Evolutionary conservation across 2,797 vertebrate species (phyloP).

Genomic region (Gila robusta): DNA sequence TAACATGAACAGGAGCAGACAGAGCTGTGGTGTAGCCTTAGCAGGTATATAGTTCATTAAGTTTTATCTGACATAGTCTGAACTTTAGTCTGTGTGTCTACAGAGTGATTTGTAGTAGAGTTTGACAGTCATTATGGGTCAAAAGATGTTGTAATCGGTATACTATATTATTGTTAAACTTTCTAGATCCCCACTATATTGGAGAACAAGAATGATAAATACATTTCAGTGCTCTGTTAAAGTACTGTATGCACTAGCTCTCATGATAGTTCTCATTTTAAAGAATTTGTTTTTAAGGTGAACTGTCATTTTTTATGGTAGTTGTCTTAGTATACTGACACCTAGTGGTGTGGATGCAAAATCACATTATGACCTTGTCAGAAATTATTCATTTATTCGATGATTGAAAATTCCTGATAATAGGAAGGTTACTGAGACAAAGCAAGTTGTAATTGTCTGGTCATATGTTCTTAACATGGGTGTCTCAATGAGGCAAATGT

Average conservation of each 20-base stretch:
- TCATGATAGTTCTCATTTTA: background rate
- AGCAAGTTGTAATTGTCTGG: background rate
- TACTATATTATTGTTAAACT: background rate
- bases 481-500: background rate
- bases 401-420: background rate
- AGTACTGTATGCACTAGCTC: background rate
- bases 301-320: background rate
- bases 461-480: background rate
- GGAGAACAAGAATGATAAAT: background rate
- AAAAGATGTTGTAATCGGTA: background rate
- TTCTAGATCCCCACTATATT: background rate
- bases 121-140: constrained; percentile 6
- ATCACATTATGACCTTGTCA: background rate
- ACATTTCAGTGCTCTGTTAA: background rate
- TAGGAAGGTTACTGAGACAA: background rate
- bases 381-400: background rate
- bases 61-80: constrained; percentile 55
- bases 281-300: background rate
- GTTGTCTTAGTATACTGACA: constrained; percentile 7
- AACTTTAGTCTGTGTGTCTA: constrained; percentile 5
- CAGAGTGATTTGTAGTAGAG: background rate
- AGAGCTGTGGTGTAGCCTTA: constrained; percentile 45
- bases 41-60: constrained; percentile 60
- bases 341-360: background rate
- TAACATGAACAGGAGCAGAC: constrained; percentile 57